phyloP scores from a whole-genome alignment of 2,113 vertebrate species.

The Atractosteus spatula region DNA sequence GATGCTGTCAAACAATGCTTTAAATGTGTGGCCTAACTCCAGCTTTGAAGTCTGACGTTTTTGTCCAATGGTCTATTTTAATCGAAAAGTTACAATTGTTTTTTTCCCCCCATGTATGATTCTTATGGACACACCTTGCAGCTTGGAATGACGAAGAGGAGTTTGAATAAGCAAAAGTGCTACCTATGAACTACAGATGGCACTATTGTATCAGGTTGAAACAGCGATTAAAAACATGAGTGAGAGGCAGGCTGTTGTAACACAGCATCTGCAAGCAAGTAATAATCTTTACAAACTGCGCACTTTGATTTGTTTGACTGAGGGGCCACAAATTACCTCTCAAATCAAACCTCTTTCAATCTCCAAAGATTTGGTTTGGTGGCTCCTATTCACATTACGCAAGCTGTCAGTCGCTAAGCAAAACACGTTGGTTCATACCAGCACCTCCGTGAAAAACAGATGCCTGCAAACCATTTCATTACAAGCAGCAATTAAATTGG shows the following conservation, averaged over 20 bases:
- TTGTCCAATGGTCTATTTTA: no score
- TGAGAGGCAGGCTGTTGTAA: slow-evolving; percentile 28
- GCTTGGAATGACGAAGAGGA: no score
- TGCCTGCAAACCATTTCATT: slow-evolving; percentile 49
- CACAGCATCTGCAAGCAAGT: slow-evolving; percentile 41
- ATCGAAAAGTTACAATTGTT: no score
- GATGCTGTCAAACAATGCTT: no score
- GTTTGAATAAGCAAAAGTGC: slow-evolving; percentile 25
- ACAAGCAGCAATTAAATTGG: slow-evolving; percentile 48
- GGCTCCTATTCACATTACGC: slow-evolving; percentile 51
- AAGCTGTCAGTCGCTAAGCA: slow-evolving; percentile 42
- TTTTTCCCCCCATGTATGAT: no score
- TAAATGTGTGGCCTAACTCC: no score
- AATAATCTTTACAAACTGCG: slow-evolving; percentile 42
- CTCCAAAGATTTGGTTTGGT: slow-evolving; percentile 44
- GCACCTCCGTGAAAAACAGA: slow-evolving; percentile 56
- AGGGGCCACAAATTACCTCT: slow-evolving; percentile 28
- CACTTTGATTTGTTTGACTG: slow-evolving; percentile 28
- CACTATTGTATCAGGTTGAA: slow-evolving; percentile 55
- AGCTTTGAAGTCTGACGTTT: no score
- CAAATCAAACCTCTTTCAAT: slow-evolving; percentile 43
- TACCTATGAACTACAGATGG: slow-evolving; percentile 66
- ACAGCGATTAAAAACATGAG: slow-evolving; percentile 23
- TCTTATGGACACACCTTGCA: no score
- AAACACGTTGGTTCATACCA: slow-evolving; percentile 42